Conservation (phyloP, 1,140 invertebrate genomes). For the Macrotrachela quadricornifera region DNA sequence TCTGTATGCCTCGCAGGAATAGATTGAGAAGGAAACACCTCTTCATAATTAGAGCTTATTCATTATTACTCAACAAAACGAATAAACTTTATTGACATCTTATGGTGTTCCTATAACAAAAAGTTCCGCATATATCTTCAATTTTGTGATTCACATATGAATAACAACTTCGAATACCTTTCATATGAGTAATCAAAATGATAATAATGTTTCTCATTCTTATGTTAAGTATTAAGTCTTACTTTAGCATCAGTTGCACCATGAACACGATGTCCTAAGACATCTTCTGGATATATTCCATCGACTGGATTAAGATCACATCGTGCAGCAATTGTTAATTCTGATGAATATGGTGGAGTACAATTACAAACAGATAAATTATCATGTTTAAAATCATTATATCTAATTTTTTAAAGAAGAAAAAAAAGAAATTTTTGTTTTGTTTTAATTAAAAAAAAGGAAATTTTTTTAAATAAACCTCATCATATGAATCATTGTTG, state of each 20-base stretch:
- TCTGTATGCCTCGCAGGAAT: too few relatives aligned
- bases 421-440: constrained; percentile 1
- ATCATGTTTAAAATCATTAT: constrained; percentile 50
- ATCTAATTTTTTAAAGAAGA: too few relatives aligned
- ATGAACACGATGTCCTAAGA: constrained; percentile 42
- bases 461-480: constrained; percentile 18
- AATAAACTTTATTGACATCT: too few relatives aligned
- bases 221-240: neutral
- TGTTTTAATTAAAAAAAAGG: neutral
- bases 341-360: constrained; percentile 45
- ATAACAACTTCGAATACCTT: too few relatives aligned
- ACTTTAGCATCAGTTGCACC: constrained; percentile 46
- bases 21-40: too few relatives aligned
- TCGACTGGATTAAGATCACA: constrained; percentile 45
- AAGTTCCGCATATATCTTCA: too few relatives aligned
- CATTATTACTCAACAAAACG: too few relatives aligned
- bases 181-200: too few relatives aligned
- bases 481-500: constrained; percentile 41
- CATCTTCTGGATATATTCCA: constrained; percentile 42
- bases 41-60: too few relatives aligned
- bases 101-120: too few relatives aligned
- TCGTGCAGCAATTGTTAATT: constrained; percentile 47
- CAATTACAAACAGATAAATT: constrained; percentile 46
- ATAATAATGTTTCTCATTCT: too few relatives aligned
- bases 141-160: too few relatives aligned